Base-by-base conservation (phyloP, 2,888 invertebrate species). In the Elmis aenea region DNA sequence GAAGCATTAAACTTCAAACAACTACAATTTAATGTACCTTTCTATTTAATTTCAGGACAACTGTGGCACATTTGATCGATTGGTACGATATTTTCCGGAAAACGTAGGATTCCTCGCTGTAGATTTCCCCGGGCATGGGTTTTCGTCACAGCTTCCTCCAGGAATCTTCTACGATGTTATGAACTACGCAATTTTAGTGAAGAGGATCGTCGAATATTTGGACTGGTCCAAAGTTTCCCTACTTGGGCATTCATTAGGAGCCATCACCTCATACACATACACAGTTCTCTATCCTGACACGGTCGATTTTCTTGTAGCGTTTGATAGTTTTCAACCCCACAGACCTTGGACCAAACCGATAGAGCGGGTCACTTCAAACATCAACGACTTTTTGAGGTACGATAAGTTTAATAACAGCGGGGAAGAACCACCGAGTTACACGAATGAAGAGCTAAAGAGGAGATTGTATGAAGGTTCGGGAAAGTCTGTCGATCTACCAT, bases 71-170 rank as follows among this genome's bases (percentile, higher is more conserved):
- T 88, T 83, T 69, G 83, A 85, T 59, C 73, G 76, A 0, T 57
- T 87, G n/a, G 74, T 79, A 3, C 82, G 83, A 0, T 58, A 77
- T 36, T 61, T 87, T 16, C 68, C 71, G 2, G 46, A 62, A 11
- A 13, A 42, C 31, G 46, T 70, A 2, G 62, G 73, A 1, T 68
- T 75, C 34, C 56, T 85, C 8, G 76, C 82, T 0, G 63, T 83
- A 10, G 83, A 83, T 60, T 68, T 79, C 14, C 82, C 82, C 1
- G 83, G 85, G 1, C 83, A 85, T 62, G 85, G 86, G 0, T 53
- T 72, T 2, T 85, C 85, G 0, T 79, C 81, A 0, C 79, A 78
- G 70, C 61, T 79, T 31, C 83, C 84, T 1, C 59, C 67, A 32
- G 84, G 85, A 10, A 58, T 70, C 15, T 61, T 63, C 12, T 77